Conservation (phyloP, 2,888 invertebrate genomes). For the Coenonympha arcania region DNA sequence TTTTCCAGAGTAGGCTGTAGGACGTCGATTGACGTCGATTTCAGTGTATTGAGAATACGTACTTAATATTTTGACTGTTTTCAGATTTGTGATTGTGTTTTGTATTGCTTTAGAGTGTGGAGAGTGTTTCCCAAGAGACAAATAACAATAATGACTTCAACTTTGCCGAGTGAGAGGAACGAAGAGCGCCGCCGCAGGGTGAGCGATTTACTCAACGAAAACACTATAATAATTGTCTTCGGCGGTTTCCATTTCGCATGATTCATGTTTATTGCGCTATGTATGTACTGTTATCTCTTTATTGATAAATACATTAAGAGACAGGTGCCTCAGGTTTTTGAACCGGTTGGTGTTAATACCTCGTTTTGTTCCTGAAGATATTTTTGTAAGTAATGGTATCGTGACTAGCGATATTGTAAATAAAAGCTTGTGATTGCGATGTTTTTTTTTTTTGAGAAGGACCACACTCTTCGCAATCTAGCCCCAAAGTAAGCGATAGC, state of each 20-base stretch:
- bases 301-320: conserved; percentile 11
- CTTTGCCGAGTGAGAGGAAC: conserved; percentile 57
- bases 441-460: no score
- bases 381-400: no score
- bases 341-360: no score
- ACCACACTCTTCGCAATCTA: no score
- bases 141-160: conserved; percentile 46
- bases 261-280: conserved; percentile 41
- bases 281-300: conserved; percentile 17
- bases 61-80: no score
- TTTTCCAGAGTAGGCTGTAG: no score
- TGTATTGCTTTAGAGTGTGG: no score
- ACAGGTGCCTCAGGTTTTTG: conserved; percentile 25
- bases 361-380: no score
- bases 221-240: not conserved
- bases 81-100: not conserved
- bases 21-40: no score
- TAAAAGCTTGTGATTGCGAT: no score
- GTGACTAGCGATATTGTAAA: no score
- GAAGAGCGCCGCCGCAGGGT: conserved; percentile 70
- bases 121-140: not conserved
- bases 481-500: no score
- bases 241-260: conserved; percentile 29
- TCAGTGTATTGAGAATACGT: not conserved
- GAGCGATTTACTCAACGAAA: conserved; percentile 29